Conservation (phyloP, 2,888 invertebrate genomes). For the Hemicrepidius hirtus region DNA sequence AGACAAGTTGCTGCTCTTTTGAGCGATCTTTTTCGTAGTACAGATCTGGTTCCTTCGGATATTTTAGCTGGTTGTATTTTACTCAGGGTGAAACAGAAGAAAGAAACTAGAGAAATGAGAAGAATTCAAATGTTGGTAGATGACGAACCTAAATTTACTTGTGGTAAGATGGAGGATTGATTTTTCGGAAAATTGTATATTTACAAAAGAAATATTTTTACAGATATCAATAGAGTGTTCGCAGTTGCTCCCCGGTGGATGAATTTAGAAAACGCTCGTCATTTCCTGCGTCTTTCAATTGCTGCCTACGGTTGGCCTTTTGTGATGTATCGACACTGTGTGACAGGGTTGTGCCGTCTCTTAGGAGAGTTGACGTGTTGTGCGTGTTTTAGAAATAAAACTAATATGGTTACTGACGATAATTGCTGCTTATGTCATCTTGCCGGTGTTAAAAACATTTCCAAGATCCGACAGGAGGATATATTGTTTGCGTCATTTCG, state of each 20-base stretch:
- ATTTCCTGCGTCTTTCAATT: conserved; percentile 87
- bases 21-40: conserved; percentile 86
- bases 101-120: conserved; percentile 82
- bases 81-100: conserved; percentile 84
- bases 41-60: conserved; percentile 92
- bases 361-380: conserved; percentile 82
- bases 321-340: conserved; percentile 84
- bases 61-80: conserved; percentile 91
- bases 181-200: neutral
- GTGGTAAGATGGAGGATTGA: conserved; percentile 70
- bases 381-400: conserved; percentile 75
- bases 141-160: conserved; percentile 80
- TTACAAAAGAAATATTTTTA: conserved; percentile 52
- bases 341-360: conserved; percentile 84
- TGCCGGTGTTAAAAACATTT: conserved; percentile 87
- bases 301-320: conserved; percentile 94
- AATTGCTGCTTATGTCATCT: conserved; percentile 93
- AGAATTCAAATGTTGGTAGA: conserved; percentile 79
- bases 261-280: conserved; percentile 83
- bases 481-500: conserved; percentile 91
- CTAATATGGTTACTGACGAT: conserved; percentile 85
- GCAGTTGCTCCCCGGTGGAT: conserved; percentile 85
- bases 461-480: conserved; percentile 84
- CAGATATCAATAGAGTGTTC: conserved; percentile 76
- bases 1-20: conserved; percentile 86